Percentiles rank a stretch among this genome's conserved stretches.
Conservation (phyloP, 2,113 vertebrate genomes). For the Setophaga petechia region DNA sequence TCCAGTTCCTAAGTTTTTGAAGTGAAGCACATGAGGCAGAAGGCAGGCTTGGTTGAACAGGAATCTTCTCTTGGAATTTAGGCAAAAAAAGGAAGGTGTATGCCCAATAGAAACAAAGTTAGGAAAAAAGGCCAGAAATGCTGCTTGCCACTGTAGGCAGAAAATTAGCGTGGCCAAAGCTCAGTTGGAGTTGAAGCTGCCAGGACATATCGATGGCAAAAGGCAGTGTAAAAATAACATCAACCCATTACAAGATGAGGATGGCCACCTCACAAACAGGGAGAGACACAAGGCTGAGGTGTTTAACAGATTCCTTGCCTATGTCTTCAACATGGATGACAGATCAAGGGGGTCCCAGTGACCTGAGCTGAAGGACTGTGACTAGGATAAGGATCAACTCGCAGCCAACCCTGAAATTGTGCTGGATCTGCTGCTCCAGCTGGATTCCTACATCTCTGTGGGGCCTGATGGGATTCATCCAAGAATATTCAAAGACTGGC, state of each 20-base stretch:
- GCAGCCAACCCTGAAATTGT: neutral
- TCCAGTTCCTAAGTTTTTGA: neutral
- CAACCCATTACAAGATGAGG: neutral
- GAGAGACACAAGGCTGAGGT: neutral
- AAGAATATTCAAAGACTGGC: neutral
- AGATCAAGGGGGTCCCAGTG: neutral
- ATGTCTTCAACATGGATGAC: neutral
- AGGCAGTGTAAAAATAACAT: neutral
- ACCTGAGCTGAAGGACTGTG: neutral
- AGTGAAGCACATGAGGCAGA: neutral
- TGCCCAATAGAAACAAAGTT: neutral
- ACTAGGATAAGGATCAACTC: too few species aligned
- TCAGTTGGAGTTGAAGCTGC: neutral
- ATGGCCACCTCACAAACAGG: neutral
- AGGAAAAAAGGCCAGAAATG: neutral
- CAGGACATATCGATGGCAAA: neutral
- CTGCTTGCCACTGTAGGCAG: neutral
- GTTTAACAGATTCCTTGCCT: neutral
- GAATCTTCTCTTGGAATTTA: neutral
- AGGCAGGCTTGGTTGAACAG: neutral
- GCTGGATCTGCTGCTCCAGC: neutral
- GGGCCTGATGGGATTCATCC: neutral
- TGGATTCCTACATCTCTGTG: neutral
- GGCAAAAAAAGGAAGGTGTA: neutral
- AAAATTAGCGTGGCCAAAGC: fast-evolving